Evolutionary conservation across 2,888 invertebrate genomes (phyloP).

Genomic region (Apoda limacodes): DNA sequence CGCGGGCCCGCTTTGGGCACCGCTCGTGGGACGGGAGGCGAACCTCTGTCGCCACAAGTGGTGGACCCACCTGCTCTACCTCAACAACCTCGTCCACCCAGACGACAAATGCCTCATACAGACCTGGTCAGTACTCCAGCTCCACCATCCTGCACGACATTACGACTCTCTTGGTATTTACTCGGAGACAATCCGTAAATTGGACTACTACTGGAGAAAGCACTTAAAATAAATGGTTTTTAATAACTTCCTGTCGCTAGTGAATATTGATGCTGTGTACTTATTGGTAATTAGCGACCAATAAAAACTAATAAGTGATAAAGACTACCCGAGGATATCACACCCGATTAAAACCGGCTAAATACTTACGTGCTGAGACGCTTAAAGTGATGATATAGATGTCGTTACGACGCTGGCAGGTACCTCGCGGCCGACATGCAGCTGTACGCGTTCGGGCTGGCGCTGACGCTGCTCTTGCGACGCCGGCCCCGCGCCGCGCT

Average conservation of each 20-base stretch:
- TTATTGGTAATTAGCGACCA: no score
- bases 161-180: no score
- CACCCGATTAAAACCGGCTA: no score
- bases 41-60: slow-evolving; percentile 47
- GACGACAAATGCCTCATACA: slow-evolving; percentile 58
- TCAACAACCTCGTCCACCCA: slow-evolving; percentile 46
- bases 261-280: no score
- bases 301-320: no score
- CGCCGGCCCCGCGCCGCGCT: slow-evolving; percentile 36
- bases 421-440: slow-evolving; percentile 62
- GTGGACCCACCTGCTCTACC: slow-evolving; percentile 55
- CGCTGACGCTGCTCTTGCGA: slow-evolving; percentile 37
- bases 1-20: slow-evolving; percentile 46
- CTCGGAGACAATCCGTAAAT: no score
- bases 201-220: no score
- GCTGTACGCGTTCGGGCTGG: slow-evolving; percentile 41
- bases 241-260: no score
- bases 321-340: no score
- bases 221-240: no score
- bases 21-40: slow-evolving; percentile 42
- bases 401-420: slow-evolving; percentile 26
- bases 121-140: slow-evolving; percentile 53
- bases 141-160: no score
- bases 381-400: neutral
- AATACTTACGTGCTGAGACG: no score